Percentiles rank a stretch among this genome's conserved stretches.
phyloP scores from a whole-genome alignment of 1,140 invertebrate genomes.

The Phthorimaea operculella region DNA sequence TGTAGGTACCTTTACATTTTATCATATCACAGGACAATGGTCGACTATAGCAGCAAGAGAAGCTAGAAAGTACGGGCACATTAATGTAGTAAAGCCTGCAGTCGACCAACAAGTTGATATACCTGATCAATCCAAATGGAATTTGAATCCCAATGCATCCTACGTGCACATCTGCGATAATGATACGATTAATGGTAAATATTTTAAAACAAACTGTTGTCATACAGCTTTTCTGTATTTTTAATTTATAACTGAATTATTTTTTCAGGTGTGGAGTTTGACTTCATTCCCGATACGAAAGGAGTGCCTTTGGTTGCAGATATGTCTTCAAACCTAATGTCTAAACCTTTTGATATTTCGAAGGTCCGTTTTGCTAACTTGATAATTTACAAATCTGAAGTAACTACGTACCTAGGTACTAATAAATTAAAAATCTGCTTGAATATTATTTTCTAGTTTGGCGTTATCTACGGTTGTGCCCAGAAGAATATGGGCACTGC shows the following conservation, averaged over 20 bases:
- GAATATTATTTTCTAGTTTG: constrained; percentile 71
- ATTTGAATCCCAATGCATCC: constrained; percentile 87
- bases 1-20: constrained; percentile 1
- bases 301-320: constrained; percentile 92
- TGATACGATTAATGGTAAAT: constrained; percentile 94
- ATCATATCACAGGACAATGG: constrained; percentile 80
- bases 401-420: too few species aligned
- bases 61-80: constrained; percentile 92
- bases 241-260: too few species aligned
- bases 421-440: too few species aligned
- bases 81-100: constrained; percentile 89
- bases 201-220: too few species aligned
- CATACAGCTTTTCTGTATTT: too few species aligned
- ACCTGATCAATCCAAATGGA: constrained; percentile 81
- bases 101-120: constrained; percentile 77
- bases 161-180: constrained; percentile 98
- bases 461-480: constrained; percentile 93
- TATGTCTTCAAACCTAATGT: constrained; percentile 98
- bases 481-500: constrained; percentile 98
- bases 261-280: constrained; percentile 88
- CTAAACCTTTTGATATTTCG: constrained; percentile 86
- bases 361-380: constrained; percentile 73
- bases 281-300: constrained; percentile 84
- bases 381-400: too few species aligned
- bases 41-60: constrained; percentile 96